A percentile compares a stretch with the other conserved stretches of the same genome.
phyloP scores from a whole-genome alignment of 1,140 invertebrate genomes.

The silkworm (Bombyx mori) region ASM3026992v2 NC_085129.1:2778501-2779000 shows the following conservation, averaged over 20 bases:
- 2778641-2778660: slow-evolving; percentile 1
- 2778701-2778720: background rate
- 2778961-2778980: slow-evolving; percentile 68
- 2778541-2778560: no score
- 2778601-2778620: no score
- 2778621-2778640: slow-evolving; percentile 6
- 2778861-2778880: background rate
- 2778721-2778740: background rate
- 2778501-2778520: no score
- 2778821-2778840: background rate
- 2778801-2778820: background rate
- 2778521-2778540: no score
- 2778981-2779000: slow-evolving; percentile 65
- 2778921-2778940: slow-evolving; percentile 58
- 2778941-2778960: slow-evolving; percentile 69
- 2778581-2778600: background rate
- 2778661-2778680: slow-evolving; percentile 3
- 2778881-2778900: background rate
- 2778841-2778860: no score
- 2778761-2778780: background rate
- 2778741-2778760: background rate
- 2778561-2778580: background rate
- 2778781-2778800: no score
- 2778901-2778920: background rate
- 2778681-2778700: slow-evolving; percentile 5